A percentile compares a stretch with the other conserved stretches of the same genome.
phyloP scores from a whole-genome alignment of 2,888 invertebrate genomes.

The Lysandra bellargus region DNA sequence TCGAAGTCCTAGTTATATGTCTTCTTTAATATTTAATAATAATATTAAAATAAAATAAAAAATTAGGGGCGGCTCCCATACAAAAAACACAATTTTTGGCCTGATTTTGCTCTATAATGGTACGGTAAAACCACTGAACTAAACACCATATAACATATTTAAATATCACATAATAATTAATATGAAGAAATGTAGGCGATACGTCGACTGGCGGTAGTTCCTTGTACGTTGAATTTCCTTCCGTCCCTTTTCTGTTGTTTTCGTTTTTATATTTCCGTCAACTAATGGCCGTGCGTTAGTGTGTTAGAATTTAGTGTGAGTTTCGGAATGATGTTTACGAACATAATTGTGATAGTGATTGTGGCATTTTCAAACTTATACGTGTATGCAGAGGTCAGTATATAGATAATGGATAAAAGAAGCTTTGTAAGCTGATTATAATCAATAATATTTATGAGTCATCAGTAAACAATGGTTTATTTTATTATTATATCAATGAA shows the following conservation, averaged over 20 bases:
- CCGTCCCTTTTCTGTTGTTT: slow-evolving; percentile 15
- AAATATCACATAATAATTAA: not conserved
- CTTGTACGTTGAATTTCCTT: slow-evolving; percentile 6
- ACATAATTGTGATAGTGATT: not conserved
- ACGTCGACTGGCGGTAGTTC: not conserved
- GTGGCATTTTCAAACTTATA: not conserved
- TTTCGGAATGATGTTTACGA: not conserved
- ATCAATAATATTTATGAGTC: not conserved
- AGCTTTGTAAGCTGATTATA: not conserved
- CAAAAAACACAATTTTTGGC: no score
- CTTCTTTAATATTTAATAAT: no score
- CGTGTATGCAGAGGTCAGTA: not conserved
- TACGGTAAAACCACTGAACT: no score
- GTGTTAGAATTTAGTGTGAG: not conserved
- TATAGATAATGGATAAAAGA: not conserved
- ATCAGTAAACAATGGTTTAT: not conserved
- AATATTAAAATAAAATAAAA: no score
- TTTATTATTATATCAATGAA: not conserved
- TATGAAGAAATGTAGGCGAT: not conserved
- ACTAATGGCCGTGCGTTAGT: slow-evolving; percentile 4
- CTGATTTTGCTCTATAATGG: no score
- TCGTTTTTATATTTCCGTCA: slow-evolving; percentile 9
- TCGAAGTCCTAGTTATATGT: no score
- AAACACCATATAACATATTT: no score
- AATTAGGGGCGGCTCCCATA: no score